Base-by-base conservation (phyloP, 2,113 vertebrate genomes). In the Archilochus colubris region DNA sequence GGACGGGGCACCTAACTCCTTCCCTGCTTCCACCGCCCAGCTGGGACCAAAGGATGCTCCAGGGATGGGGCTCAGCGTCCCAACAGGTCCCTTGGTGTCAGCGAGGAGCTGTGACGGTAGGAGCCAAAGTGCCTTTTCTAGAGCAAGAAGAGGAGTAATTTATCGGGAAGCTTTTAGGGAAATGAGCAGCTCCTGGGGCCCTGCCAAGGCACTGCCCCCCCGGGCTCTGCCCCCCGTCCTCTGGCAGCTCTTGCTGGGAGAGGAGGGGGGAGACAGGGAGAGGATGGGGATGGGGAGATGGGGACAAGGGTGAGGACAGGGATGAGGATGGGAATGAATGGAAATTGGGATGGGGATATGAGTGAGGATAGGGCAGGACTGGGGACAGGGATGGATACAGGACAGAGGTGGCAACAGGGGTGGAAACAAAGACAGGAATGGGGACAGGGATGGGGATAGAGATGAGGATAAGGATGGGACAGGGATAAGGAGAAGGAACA, bases 91-190 rank as follows among this genome's bases (percentile, higher is more conserved):
- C 40, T 3, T 4, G 11, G 8, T 12, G 59, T 22, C 1, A 3
- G 7, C 40, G 76, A 40, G 86, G 80, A 51, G 66, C 84, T 33
- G 88, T 9, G 46, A 10, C 2, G 25, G 58, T 62, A 12, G 0
- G n/a, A 94, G 87, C 87, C 93, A 66, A 96, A 95, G 84, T 79
- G 87, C 89, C 91, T 94, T 82, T 77, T 54, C 25, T 38, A 59
- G 89, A 93, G 94, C 79, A 27, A 16, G 86, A 87, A 78, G 53
- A 1, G 40, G 81, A 91, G 93, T 79, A 58, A 95, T 95, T 94
- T 87, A 82, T 95, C 48, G 64, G 94, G 93, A 95, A 96, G 91
- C 96, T 97, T 95, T 96, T 95, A 95, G 87, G 94, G 94, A 95
- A 97, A 97, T 97, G 91, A 97, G 89, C 28, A 54, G 43, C 63